Base-by-base conservation (phyloP, 2,888 invertebrate species). In the Epinotia demarniana region DNA sequence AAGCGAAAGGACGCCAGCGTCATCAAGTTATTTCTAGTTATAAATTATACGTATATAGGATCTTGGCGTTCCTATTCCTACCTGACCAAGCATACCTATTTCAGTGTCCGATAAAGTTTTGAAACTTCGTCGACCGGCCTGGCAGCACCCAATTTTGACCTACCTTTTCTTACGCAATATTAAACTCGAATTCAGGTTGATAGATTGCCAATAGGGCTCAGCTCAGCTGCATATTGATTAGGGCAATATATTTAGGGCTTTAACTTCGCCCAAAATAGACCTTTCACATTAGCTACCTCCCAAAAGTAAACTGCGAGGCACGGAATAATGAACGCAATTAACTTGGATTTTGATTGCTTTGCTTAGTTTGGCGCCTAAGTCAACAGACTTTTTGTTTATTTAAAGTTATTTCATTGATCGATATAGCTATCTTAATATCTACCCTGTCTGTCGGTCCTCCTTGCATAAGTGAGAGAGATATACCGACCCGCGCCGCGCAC, bases 171-270 rank as follows among this genome's bases (percentile, higher is more conserved):
- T n/a, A 18, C 55, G 39, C 33, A 58, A 39, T 58, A 69, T 69
- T 46, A 69, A 23, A 8, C 53, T 66, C n/a, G 6, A 33, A 53
- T 64, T 66, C 66, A 67, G 11, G 53, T 67, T 67, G 66, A 67
- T 55, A 67, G 27, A 69, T 69, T 46, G 58, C 58, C 57, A 43
- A 43, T 19, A 58, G 19, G 43, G 23, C 27, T 69, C 58, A 58
- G 23, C 4, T 43, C 39, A n/a, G 57, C 23, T 60, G 46, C n/a
- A 19, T 60, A 60, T 69, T 46, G 43, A 69, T 69, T 69, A 69
- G 60, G 23, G 58, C 69, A 60, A 69, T 69, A 68, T 58, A 68
- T 68, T 68, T 68, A 58, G 58, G 23, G 9, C 46, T 4, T n/a
- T n/a, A 18, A n/a, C 69, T 23, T 9, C 23, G 23, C 58, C 43